Conservation (phyloP, 2,113 vertebrate species). For the Sylvilagus bachmani region DNA sequence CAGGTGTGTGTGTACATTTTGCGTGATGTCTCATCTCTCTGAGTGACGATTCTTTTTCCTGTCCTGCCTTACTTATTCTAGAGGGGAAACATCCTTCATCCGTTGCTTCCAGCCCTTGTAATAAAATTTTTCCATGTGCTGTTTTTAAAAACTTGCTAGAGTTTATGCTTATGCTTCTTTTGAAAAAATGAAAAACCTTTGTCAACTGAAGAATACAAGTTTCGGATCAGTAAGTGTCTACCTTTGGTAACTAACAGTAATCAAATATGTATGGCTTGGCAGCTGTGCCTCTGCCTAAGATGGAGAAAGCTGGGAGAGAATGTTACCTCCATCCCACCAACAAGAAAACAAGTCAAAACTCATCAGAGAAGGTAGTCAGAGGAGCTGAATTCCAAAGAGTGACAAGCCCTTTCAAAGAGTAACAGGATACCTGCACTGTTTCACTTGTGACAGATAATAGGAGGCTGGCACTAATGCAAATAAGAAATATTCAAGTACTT, state of each 20-base stretch:
- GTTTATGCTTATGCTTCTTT: not conserved
- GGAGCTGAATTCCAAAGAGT: conserved; percentile 18
- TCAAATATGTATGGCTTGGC: not conserved
- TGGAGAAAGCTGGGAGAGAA: not conserved
- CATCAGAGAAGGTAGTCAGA: conserved; percentile 20
- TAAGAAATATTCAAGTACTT: conserved; percentile 6
- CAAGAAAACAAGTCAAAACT: not conserved
- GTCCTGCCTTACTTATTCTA: not conserved
- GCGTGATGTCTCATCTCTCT: not conserved
- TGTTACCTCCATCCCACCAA: not conserved
- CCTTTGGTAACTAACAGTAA: conserved; percentile 25
- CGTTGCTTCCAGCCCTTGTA: not conserved
- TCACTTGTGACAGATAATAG: not conserved
- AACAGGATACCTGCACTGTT: not conserved
- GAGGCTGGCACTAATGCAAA: not conserved
- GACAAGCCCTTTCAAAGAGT: not conserved
- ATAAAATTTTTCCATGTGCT: conserved; percentile 14
- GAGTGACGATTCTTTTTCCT: not conserved
- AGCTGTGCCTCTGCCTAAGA: not conserved
- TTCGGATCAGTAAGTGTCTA: not conserved
- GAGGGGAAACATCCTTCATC: not conserved
- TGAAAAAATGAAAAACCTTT: not conserved
- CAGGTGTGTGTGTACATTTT: not conserved
- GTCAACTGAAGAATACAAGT: not conserved
- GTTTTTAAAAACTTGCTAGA: conserved; percentile 8